Evolutionary conservation across 2,888 invertebrate genomes (phyloP), one percentile per base, ranked within the genome.

Genomic region (Dendrolimus houi): DNA sequence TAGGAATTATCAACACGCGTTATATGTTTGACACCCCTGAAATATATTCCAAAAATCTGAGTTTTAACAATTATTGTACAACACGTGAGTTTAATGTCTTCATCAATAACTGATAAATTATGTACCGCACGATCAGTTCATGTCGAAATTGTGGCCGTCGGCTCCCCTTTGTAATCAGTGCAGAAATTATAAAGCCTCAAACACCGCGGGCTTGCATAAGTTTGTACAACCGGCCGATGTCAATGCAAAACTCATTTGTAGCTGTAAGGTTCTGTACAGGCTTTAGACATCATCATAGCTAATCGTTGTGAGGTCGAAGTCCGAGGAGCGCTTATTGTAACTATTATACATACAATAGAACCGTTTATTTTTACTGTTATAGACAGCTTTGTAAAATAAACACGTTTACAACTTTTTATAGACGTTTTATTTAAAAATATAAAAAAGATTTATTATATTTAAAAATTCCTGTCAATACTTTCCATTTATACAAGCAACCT

Each of bases 111-210:
- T 84, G 81, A 86, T 90, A 89, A 90, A 89, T 88, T 90, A 90
- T 90, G 88, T 85, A 83, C 85, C 75, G 84, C 86, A 85, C 87
- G 90, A 87, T 83, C 86, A 75, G 77, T 86, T 87, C 88, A 87
- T 88, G 89, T 84, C 85, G 84, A 88, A 89, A 90, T 89, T 87
- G 92, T 92, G 91, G 92, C 92, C 92, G 92, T 92, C 92, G 92
- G 92, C 92, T 91, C 90, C 90, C 83, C 86, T 88, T 87, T 88
- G 88, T 88, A 90, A 90, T 90, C 89, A 89, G 85, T 83, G 83
- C 83, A 85, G 83, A 86, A 69, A 89, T 90, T 89, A 89, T 88
- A 89, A 88, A 85, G 81, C 83, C 81, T 81, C 82, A 82, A 82
- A 77, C 83, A 85, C 87, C 86, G 85, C 84, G 69, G 85, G 86